These are phyloP conservation scores for Enteromius treurensis DNA, from an alignment of 2,797 vertebrate species.

Conservation along the genomic window DNA sequence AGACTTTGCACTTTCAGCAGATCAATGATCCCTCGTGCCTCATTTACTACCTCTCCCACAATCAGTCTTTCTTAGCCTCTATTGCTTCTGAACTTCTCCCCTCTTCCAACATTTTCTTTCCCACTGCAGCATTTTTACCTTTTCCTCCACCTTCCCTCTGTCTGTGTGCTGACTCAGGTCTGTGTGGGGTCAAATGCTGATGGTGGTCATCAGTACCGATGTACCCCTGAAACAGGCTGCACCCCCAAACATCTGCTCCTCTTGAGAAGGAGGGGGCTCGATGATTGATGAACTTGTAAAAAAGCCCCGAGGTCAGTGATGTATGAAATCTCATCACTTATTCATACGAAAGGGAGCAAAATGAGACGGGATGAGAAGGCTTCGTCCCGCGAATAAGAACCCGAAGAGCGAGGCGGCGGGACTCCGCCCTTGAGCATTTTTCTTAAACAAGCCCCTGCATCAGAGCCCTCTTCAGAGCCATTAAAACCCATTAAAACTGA, in stretches of 20 bases:
- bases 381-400: conserved; percentile 7
- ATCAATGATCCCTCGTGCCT: conserved; percentile 78
- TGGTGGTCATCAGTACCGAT: conserved; percentile 27
- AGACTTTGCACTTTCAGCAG: conserved; percentile 75
- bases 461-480: conserved; percentile 59
- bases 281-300: conserved; percentile 64
- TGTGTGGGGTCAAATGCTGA: conserved; percentile 50
- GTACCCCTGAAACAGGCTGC: conserved; percentile 39
- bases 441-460: conserved; percentile 60
- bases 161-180: conserved; percentile 61
- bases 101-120: conserved; percentile 31
- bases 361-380: conserved; percentile 30
- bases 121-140: conserved; percentile 32
- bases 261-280: conserved; percentile 13
- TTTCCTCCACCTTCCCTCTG: conserved; percentile 65
- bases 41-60: conserved; percentile 58
- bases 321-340: conserved; percentile 74
- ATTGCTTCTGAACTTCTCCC: conserved; percentile 17
- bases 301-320: conserved; percentile 65
- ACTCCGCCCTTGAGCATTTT: conserved; percentile 56
- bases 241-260: conserved; percentile 58
- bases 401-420: conserved; percentile 38
- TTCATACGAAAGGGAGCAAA: conserved; percentile 62
- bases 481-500: conserved; percentile 61
- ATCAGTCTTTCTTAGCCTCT: conserved; percentile 57